Evolutionary conservation across 2,113 vertebrate species (phyloP).

Genomic region (Dipodomys spectabilis): DNA sequence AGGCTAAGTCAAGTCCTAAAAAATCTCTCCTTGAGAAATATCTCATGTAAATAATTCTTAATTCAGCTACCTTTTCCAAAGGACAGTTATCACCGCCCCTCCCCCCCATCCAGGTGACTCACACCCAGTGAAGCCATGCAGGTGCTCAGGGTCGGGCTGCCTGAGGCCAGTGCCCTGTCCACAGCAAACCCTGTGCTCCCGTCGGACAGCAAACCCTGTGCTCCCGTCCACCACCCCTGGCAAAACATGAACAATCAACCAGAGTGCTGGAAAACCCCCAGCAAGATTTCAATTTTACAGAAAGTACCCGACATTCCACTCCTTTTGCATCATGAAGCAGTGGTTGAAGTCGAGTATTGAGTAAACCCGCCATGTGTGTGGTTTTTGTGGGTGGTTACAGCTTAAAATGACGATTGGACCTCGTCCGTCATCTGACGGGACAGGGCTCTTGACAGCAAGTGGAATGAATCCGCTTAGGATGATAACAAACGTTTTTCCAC

Average conservation of each 20-base stretch:
- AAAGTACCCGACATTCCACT: constrained; percentile 92
- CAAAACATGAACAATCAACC: constrained; percentile 83
- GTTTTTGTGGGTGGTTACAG: constrained; percentile 89
- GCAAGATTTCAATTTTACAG: constrained; percentile 88
- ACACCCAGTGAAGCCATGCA: neutral
- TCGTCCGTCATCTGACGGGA: constrained; percentile 69
- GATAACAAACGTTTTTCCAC: constrained; percentile 76
- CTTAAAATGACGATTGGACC: constrained; percentile 80
- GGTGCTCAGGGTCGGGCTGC: too few species aligned
- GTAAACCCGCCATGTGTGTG: constrained; percentile 87
- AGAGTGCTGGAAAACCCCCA: constrained; percentile 88
- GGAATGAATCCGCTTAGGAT: neutral
- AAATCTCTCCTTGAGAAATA: neutral
- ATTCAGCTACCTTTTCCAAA: constrained; percentile 5
- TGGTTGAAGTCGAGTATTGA: constrained; percentile 88
- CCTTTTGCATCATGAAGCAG: constrained; percentile 90
- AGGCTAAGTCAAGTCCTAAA: neutral
- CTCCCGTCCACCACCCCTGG: constrained; percentile 66
- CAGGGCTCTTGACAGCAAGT: constrained; percentile 76
- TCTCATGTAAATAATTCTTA: neutral
- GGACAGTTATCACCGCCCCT: neutral
- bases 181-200: constrained; percentile 63
- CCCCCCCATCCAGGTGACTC: neutral
- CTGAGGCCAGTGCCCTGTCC: neutral
- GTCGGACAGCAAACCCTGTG: constrained; percentile 70